A percentile compares a stretch with the other conserved stretches of the same genome.
Evolutionary conservation across 2,113 vertebrate genomes (phyloP).

Genomic region (Sclerurus mexicanus): DNA sequence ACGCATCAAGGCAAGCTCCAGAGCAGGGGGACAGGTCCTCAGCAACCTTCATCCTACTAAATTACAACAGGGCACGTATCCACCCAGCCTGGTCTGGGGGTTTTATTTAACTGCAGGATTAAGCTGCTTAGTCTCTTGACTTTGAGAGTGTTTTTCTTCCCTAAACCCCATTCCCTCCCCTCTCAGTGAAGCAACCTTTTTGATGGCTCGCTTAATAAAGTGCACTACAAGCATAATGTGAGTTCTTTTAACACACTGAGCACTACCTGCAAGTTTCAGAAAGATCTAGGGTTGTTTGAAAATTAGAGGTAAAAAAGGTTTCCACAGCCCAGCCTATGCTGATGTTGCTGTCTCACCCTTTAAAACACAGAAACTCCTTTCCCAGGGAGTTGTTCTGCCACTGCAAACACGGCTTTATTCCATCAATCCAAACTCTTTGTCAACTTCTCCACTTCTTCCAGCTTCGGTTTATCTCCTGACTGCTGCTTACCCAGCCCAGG

Average conservation of each 20-base stretch:
- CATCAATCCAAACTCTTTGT: neutral
- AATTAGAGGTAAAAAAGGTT: neutral
- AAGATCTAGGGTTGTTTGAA: neutral
- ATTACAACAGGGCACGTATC: neutral
- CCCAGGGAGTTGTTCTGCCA: neutral
- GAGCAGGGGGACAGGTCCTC: neutral
- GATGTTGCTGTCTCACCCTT: neutral
- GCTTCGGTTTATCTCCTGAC: neutral
- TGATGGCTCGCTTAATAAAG: neutral
- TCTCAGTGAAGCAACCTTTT: neutral
- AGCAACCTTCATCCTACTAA: neutral
- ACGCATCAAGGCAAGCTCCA: neutral
- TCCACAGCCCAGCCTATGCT: accelerated
- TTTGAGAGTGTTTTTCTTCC: neutral
- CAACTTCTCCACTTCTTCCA: neutral
- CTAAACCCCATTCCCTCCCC: neutral
- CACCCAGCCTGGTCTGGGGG: neutral
- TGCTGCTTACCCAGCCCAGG: neutral
- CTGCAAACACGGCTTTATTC: neutral
- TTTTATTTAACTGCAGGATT: neutral
- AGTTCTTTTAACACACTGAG: neutral
- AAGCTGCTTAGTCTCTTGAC: neutral
- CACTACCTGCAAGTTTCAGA: neutral
- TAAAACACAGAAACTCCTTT: neutral
- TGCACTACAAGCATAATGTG: neutral